phyloP scores from a whole-genome alignment of 2,888 invertebrate genomes.

The Habrosyne pyritoides region DNA sequence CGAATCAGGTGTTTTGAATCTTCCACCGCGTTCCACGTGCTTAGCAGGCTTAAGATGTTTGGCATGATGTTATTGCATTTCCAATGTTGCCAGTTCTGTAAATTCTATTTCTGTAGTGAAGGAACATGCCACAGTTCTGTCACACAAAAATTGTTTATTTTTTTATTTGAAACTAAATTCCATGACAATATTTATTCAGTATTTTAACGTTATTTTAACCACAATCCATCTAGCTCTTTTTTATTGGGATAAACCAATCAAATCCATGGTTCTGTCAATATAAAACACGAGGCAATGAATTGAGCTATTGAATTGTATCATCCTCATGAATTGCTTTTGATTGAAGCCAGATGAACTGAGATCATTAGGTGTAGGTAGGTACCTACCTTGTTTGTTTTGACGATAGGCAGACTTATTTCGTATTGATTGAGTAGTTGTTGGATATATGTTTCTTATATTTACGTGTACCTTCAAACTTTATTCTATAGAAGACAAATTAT shows the following conservation, averaged over 20 bases:
- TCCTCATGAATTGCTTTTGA: conserved; percentile 38
- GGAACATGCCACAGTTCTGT: too few relatives aligned
- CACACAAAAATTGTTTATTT: too few relatives aligned
- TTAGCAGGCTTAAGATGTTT: not conserved
- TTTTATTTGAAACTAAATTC: too few relatives aligned
- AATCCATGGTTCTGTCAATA: not conserved
- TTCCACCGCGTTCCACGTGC: not conserved
- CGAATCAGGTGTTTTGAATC: conserved; percentile 3
- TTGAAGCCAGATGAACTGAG: conserved; percentile 41
- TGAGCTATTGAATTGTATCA: conserved; percentile 20
- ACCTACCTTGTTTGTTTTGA: not conserved
- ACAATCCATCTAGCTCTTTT: not conserved
- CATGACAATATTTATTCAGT: not conserved
- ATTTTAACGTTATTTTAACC: not conserved
- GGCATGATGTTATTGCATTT: not conserved
- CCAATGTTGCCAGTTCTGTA: not conserved
- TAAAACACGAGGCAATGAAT: not conserved
- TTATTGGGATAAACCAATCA: not conserved
- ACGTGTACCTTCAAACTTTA: too few relatives aligned
- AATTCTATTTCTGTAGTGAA: too few relatives aligned
- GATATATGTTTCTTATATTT: not conserved
- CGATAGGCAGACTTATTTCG: not conserved
- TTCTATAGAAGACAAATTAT: too few relatives aligned
- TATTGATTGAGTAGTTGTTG: not conserved
- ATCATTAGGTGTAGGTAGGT: conserved; percentile 25